Base-by-base conservation (phyloP, 2,888 invertebrate species). In the Thelaira solivaga region DNA sequence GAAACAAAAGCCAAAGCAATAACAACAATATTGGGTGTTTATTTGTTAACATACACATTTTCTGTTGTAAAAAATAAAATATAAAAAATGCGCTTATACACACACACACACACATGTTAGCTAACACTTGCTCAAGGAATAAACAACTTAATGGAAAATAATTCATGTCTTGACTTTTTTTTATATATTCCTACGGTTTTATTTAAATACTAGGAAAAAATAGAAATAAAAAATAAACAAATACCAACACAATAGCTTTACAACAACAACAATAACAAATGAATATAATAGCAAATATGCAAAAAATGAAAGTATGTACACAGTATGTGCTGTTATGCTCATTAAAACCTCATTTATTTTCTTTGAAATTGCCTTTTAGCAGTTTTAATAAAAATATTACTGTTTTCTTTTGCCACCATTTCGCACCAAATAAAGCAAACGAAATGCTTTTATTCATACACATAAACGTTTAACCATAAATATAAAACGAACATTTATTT, bases 291-390 rank as follows among this genome's bases (percentile, higher is more conserved):
- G 18, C 18, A 71, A 62, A 55, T 34, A 55, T 61, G 45, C 5
- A 55, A 59, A 45, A 49, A 55, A 13, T 4, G 22, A 11, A 2
- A 45, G 31, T 22, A 18, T 22, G 45, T 71, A 53, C 55, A 55
- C 34, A 39, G 55, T 62, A 61, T 64, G 51, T 73, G 65, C 61
- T 65, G 61, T 29, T 73, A 59, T 73, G 59, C 74, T 75, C 61
- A 78, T 69, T 78, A 61, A 73, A 78, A 76, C 72, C 72, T 76
- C 65, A 68, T 74, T 69, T 74, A 71, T 75, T 77, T 72, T 61
- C 22, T 43, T 74, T 41, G 47, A 74, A 72, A 76, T 76, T 76
- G 76, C 72, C 77, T 77, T 77, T 77, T 72, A 72, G 72, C 61
- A 47, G 61, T 62, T 72, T 76, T 72, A 61, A 72, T 76, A 47